phyloP scores from a whole-genome alignment of 2,113 vertebrate species.

The Shinisaurus crocodilurus region DNA sequence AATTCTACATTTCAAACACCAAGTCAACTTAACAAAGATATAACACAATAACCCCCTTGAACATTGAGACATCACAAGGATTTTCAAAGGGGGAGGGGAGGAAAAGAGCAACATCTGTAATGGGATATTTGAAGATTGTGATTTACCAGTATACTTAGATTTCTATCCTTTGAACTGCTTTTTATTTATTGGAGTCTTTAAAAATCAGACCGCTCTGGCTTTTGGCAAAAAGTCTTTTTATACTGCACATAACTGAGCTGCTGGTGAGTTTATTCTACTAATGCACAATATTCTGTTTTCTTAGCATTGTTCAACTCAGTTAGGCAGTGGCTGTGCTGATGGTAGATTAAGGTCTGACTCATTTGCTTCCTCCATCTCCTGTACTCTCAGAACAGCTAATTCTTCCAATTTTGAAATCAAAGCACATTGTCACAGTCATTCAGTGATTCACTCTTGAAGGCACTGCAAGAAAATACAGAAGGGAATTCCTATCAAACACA shows the following conservation, averaged over 20 bases:
- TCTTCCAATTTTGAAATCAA: conserved; percentile 31
- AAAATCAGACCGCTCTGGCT: background rate
- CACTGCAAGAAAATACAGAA: background rate
- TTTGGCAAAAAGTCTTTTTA: background rate
- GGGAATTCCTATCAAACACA: background rate
- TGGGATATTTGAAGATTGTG: background rate
- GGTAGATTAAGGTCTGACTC: conserved; percentile 41
- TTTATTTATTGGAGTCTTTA: background rate
- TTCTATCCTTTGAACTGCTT: background rate
- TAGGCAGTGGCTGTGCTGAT: background rate
- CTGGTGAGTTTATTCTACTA: background rate
- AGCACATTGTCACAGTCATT: conserved; percentile 13
- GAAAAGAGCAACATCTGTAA: background rate
- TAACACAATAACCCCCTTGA: background rate
- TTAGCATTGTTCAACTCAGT: background rate
- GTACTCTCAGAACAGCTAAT: conserved; percentile 7
- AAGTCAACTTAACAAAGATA: background rate
- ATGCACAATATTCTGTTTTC: background rate
- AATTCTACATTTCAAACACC: background rate
- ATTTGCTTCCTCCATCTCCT: conserved; percentile 14
- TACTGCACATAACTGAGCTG: background rate
- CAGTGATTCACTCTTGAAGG: conserved; percentile 23
- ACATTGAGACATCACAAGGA: background rate
- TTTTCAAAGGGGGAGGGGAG: background rate
- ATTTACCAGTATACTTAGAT: background rate